phyloP scores from a whole-genome alignment of 2,797 vertebrate species.

The Phrynocephalus guinanensis region DNA sequence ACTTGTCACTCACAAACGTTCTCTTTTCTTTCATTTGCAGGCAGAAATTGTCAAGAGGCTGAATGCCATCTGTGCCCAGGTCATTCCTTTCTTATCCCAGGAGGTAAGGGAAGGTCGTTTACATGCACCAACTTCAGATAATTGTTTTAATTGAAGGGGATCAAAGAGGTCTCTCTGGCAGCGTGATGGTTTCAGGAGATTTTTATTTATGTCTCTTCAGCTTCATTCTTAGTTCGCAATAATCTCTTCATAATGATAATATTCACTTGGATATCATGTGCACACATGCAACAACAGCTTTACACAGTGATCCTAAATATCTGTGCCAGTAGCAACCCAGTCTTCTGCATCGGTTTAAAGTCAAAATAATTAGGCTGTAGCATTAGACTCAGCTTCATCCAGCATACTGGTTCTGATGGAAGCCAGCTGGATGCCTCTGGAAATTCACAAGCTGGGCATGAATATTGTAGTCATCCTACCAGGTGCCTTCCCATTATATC shows the following conservation, averaged over 20 bases:
- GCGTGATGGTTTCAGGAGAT: constrained; percentile 56
- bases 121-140: constrained; percentile 35
- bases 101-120: constrained; percentile 86
- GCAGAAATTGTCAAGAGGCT: constrained; percentile 99
- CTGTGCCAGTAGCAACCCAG: not conserved
- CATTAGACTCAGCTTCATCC: not conserved
- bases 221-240: not conserved
- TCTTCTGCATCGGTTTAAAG: not conserved
- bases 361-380: not conserved
- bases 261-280: constrained; percentile 52
- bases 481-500: not conserved
- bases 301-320: not conserved
- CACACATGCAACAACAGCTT: constrained; percentile 38
- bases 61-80: constrained; percentile 99
- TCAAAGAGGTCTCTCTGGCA: constrained; percentile 34
- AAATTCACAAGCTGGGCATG: not conserved
- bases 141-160: constrained; percentile 50
- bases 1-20: constrained; percentile 62
- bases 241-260: constrained; percentile 43
- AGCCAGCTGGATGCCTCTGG: constrained; percentile 9
- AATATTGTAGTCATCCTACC: constrained; percentile 1
- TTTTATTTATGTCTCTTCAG: constrained; percentile 53
- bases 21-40: constrained; percentile 82
- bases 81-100: constrained; percentile 98
- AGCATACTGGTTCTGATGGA: not conserved